Base-by-base conservation (phyloP, 2,797 vertebrate genomes). In the Astyanax mexicanus region DNA sequence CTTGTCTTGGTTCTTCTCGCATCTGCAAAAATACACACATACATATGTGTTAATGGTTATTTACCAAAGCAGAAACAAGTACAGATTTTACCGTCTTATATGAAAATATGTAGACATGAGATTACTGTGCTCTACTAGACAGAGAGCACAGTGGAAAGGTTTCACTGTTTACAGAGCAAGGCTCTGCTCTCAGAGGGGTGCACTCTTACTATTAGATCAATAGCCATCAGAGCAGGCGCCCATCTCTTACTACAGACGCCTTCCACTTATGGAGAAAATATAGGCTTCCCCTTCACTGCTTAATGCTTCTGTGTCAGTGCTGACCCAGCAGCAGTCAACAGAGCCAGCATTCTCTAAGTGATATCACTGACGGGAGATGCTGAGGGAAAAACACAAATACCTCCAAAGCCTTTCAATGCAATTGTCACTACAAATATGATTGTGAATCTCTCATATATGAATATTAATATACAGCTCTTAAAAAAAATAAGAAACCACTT, bases 1-100 rank as follows among this genome's bases (percentile, higher is more conserved):
- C 86, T 94, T 95, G 19, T 90, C 79, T 9, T 79, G 69, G 51
- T 97, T 94, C 1, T 90, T 93, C 74, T 84, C 75, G 9, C 91
- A 88, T 88, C 98, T 99, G 83, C 32, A 82, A 75, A 79, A 81
- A 84, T 66, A 74, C 35, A 70, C 23, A 78, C 64, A 80, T 54
- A 85, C 72, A 72, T 75, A 87, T 21, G 60, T 71, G 21, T 67
- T 52, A 61, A 17, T 64, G 19, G 25, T 25, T 57, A 6, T 19
- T 29, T 21, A 52, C 3, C n/a, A 66, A 23, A 42, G 35, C 29
- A 35, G 35, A 75, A 6, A 37, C 64, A 15, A 40, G 12, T 35
- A 21, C 45, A 29, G 0, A 25, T 71, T 73, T 49, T 42, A 19
- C 29, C 37, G n/a, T 66, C 61, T 35, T 38, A 73, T 44, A 27